phyloP scores from a whole-genome alignment of 2,113 vertebrate genomes.

The Carassius carassius region DNA sequence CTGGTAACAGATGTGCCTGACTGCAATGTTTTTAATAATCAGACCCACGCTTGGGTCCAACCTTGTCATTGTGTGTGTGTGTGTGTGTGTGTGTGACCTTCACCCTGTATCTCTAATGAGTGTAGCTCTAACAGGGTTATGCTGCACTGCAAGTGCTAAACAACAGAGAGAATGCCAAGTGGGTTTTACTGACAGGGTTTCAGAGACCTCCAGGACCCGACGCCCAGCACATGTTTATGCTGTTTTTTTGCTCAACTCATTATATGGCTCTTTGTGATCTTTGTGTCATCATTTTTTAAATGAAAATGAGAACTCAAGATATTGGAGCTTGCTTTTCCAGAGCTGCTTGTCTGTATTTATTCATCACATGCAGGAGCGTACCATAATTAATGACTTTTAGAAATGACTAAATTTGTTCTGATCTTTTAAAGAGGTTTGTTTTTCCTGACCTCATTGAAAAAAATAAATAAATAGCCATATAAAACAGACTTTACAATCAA shows the following conservation, averaged over 20 bases:
- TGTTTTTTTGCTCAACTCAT: constrained; percentile 6
- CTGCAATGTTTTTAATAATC: constrained; percentile 56
- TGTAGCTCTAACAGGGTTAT: constrained; percentile 41
- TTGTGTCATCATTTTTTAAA: neutral
- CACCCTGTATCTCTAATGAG: constrained; percentile 35
- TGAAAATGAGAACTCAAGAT: neutral
- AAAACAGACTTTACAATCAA: neutral
- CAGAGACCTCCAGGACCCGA: neutral
- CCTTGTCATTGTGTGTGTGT: constrained; percentile 49
- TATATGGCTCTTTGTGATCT: neutral
- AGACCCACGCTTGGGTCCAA: constrained; percentile 44
- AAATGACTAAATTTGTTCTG: neutral
- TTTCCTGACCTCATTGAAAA: neutral
- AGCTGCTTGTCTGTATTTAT: neutral
- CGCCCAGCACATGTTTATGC: neutral
- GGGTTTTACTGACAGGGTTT: constrained; percentile 18
- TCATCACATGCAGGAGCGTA: neutral
- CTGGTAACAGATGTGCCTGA: constrained; percentile 54
- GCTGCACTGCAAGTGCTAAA: constrained; percentile 34
- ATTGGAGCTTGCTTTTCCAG: neutral
- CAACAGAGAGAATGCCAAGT: constrained; percentile 26
- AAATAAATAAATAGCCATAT: neutral
- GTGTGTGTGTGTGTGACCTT: constrained; percentile 4
- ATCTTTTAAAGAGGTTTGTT: neutral
- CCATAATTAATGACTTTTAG: neutral